Base-by-base conservation (phyloP, 2,113 vertebrate species). In the Salminus brasiliensis region DNA sequence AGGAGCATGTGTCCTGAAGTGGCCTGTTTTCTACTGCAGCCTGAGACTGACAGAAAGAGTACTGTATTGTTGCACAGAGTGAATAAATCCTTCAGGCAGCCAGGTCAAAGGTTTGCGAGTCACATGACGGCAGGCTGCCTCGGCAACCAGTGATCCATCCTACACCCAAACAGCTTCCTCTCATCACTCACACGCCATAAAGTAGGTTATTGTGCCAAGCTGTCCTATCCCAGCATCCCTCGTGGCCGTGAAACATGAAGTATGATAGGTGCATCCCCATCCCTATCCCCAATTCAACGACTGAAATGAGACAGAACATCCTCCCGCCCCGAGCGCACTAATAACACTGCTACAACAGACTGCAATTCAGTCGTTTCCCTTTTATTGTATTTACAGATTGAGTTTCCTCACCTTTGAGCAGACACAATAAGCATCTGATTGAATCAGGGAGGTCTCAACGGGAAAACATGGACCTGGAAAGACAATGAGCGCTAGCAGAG, bases 121-220 rank as follows among this genome's bases (percentile, higher is more conserved):
- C 85, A 87, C 90, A 85, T 74, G 83, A 85, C 79, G 86, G 87
- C 91, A 84, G 73, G 72, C 79, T 84, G 59, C 83, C 72, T 83
- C 85, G 91, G 29, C 89, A 93, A 90, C 59, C 83, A 89, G 72
- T 84, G 88, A 90, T 90, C 81, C 52, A 87, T 92, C 88, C 92
- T 84, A 68, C 70, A 81, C 65, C 49, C 88, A 82, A 87, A 88
- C 77, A 87, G 86, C 82, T 74, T 57, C 73, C 72, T 81, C 74
- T 76, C 79, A 84, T 88, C 73, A 73, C 72, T 88, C 80, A 81
- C 45, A 60, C 34, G 4, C 74, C 47, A 34, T 63, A 78, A 72
- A 78, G 57, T 81, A 69, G 81, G 68, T 81, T 84, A 84, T 77
- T 36, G 65, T 84, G 81, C 72, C 73, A 68, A 77, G 55, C 57